Percentiles rank a stretch among this genome's conserved stretches.
Conservation (phyloP, 1,140 invertebrate genomes). For the Aporrectodea caliginosa region DNA sequence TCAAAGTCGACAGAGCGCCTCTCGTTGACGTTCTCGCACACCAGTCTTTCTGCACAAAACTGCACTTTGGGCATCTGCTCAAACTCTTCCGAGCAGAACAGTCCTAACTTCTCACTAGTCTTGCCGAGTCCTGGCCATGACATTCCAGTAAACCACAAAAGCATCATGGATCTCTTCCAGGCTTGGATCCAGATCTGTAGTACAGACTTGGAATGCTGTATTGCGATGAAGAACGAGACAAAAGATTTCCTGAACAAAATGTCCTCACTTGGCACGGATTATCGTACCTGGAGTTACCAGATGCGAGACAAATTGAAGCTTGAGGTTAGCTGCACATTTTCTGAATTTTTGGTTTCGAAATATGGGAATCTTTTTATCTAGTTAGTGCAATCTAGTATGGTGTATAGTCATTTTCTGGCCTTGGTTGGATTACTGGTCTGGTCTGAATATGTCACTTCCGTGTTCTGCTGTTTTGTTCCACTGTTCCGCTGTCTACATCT, state of each 20-base stretch:
- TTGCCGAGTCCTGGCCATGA: slow-evolving; percentile 35
- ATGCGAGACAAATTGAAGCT: slow-evolving; percentile 44
- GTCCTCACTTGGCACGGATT: slow-evolving; percentile 50
- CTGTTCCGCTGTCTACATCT: no score
- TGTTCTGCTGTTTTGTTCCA: no score
- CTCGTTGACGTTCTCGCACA: slow-evolving; percentile 8
- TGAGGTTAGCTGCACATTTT: slow-evolving; percentile 44
- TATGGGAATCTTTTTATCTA: no score
- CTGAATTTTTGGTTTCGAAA: no score
- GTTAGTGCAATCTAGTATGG: no score
- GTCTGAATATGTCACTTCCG: no score
- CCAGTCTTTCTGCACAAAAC: background rate
- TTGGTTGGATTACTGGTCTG: no score
- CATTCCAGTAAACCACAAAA: slow-evolving; percentile 47
- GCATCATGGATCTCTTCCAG: slow-evolving; percentile 47
- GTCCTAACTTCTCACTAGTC: slow-evolving; percentile 23
- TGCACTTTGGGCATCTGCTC: background rate
- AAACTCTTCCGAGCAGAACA: slow-evolving; percentile 18
- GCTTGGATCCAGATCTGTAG: slow-evolving; percentile 48
- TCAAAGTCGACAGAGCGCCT: background rate
- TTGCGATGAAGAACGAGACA: slow-evolving; percentile 48
- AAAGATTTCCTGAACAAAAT: slow-evolving; percentile 50
- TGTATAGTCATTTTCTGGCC: no score
- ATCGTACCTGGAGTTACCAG: slow-evolving; percentile 50
- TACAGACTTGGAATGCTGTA: slow-evolving; percentile 47